phyloP scores from a whole-genome alignment of 2,113 vertebrate genomes.

The Hippolais icterina region DNA sequence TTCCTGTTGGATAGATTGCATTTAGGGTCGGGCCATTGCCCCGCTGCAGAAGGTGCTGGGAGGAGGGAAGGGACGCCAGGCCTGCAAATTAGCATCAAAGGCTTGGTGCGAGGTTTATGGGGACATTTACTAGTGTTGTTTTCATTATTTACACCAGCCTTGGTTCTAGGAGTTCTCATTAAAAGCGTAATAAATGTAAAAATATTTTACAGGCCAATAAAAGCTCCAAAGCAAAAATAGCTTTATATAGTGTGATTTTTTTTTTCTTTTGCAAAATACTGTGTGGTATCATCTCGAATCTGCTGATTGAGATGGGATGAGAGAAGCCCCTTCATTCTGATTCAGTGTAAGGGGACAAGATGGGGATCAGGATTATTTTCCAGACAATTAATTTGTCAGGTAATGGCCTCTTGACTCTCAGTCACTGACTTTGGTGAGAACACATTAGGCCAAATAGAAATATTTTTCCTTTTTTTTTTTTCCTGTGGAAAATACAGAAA shows the following conservation, averaged over 20 bases:
- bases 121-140: conserved; percentile 81
- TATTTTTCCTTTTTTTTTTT: background rate
- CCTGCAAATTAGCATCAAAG: conserved; percentile 82
- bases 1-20: conserved; percentile 20
- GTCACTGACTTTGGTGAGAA: background rate
- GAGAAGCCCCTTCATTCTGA: background rate
- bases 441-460: background rate
- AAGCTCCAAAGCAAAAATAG: conserved; percentile 82
- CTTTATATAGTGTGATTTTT: conserved; percentile 76
- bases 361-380: background rate
- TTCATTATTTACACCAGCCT: conserved; percentile 84
- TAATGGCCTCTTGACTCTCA: background rate
- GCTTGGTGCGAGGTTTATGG: conserved; percentile 81
- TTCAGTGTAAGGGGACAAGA: background rate
- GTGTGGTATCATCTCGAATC: conserved; percentile 69
- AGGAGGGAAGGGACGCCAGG: conserved; percentile 65
- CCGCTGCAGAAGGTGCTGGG: background rate
- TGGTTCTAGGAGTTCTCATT: conserved; percentile 83
- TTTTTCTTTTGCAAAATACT: conserved; percentile 64
- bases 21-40: conserved; percentile 7
- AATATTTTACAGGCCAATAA: conserved; percentile 83
- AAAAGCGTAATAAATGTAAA: conserved; percentile 84
- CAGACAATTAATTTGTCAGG: conserved; percentile 1
- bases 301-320: conserved; percentile 51
- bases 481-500: background rate